A percentile compares a stretch with the other conserved stretches of the same genome.
Evolutionary conservation across 1,140 invertebrate genomes (phyloP).

Genomic region (Spodoptera frugiperda): DNA sequence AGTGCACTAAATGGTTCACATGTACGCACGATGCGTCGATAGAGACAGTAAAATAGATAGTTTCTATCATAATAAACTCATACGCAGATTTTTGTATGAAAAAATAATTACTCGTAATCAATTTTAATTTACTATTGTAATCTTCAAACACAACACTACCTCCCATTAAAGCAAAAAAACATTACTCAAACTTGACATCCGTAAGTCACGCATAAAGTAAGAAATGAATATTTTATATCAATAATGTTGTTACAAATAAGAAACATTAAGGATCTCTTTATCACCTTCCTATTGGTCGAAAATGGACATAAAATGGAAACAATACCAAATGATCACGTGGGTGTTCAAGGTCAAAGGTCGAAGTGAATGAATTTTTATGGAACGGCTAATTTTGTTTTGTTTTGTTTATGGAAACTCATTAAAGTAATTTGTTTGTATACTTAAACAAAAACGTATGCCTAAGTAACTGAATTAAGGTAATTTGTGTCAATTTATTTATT

Average conservation of each 20-base stretch:
- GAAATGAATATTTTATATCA: not conserved
- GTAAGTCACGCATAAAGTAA: not conserved
- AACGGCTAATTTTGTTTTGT: slow-evolving; percentile 4
- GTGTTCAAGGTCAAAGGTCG: not conserved
- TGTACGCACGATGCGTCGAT: too few relatives aligned
- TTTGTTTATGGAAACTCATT: not conserved
- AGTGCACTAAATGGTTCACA: too few relatives aligned
- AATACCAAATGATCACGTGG: not conserved
- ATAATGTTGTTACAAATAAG: not conserved
- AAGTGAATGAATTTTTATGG: not conserved
- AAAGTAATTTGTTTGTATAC: not conserved
- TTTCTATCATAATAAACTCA: too few relatives aligned
- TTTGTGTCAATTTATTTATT: too few relatives aligned
- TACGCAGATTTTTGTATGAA: too few relatives aligned
- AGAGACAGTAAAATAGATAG: too few relatives aligned
- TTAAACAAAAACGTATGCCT: too few relatives aligned
- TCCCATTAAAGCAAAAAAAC: too few relatives aligned
- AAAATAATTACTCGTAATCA: too few relatives aligned
- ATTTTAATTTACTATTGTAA: too few relatives aligned
- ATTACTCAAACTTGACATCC: not conserved
- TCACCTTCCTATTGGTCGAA: not conserved
- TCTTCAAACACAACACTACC: too few relatives aligned
- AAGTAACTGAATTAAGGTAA: too few relatives aligned
- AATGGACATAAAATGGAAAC: not conserved
- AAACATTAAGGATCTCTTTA: not conserved